Base-by-base conservation (phyloP, 2,888 invertebrate species). In the Drosophila robusta region DNA sequence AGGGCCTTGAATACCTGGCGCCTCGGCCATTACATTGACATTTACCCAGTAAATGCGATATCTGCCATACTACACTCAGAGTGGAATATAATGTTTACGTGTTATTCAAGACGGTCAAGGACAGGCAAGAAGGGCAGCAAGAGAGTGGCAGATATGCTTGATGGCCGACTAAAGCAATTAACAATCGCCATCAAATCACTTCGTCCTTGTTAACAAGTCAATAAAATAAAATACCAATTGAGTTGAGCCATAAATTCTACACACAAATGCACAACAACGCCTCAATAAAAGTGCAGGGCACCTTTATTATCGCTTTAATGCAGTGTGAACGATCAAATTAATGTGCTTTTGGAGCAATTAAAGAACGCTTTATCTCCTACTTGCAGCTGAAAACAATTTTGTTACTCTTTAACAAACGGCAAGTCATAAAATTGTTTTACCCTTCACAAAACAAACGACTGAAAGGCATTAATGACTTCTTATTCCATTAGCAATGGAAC, bases 1-100 rank as follows among this genome's bases (percentile, higher is more conserved):
- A 56, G 55, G 54, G 50, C 87, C 85, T 80, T 87, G 80, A 38
- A n/a, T 66, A 51, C 63, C 56, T 55, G 26, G 26, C 9, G 36
- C 36, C 46, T 32, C 39, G 51, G 50, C 56, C 45, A 51, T 47
- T 49, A 62, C 51, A 51, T 58, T 87, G 79, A 69, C 87, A 87
- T 81, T 83, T 84, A 65, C 41, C 34, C 29, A 18, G 3, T 9
- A 51, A 62, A 61, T 47, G 41, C 38, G 8, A 29, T 8, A 7
- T 2, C 26, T 26, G 42, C 29, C 34, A 24, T 26, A 29, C 42
- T 18, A 42, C 32, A 42, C 34, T n/a, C 44, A 22, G n/a, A 36
- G 64, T 49, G 32, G 1, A 16, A 51, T 63, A 47, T 61, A 68
- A 36, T 65, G 52, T 18, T 45, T 29, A 55, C 32, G 47, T 16